Percentiles rank a stretch among this genome's conserved stretches.
Evolutionary conservation across 64 coral and sea anemone genomes (phyloP).

Genomic region (Dendronephthya gigantea): DNA sequence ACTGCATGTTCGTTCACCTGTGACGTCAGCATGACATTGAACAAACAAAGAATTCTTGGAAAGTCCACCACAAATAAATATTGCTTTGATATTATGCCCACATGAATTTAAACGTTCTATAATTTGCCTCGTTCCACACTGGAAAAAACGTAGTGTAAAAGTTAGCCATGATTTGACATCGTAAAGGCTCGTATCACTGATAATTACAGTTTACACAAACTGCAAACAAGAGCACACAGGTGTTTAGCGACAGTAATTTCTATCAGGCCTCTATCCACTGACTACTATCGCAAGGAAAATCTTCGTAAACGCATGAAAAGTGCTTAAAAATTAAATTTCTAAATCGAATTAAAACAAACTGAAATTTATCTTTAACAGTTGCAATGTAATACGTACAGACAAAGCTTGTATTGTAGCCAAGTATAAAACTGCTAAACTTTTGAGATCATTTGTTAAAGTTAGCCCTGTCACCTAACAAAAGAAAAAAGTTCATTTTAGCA

Average conservation of each 20-base stretch:
- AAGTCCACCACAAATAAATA: slow-evolving; percentile 90
- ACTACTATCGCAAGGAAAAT: too few relatives aligned
- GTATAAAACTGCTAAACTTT: slow-evolving; percentile 59
- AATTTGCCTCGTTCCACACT: slow-evolving; percentile 83
- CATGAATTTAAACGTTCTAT: slow-evolving; percentile 58
- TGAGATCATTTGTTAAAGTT: slow-evolving; percentile 39
- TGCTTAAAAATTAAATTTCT: too few relatives aligned
- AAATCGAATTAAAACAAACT: too few relatives aligned
- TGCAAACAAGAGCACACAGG: too few relatives aligned
- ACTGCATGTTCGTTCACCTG: too few relatives aligned
- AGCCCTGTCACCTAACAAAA: slow-evolving; percentile 47
- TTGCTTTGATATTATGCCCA: slow-evolving; percentile 58
- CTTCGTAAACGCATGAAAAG: too few relatives aligned
- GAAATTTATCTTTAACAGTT: background rate
- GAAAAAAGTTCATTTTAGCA: too few relatives aligned
- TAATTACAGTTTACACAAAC: too few relatives aligned
- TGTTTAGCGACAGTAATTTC: too few relatives aligned
- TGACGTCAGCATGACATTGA: slow-evolving; percentile 75
- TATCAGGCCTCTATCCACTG: too few relatives aligned
- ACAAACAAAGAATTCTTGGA: slow-evolving; percentile 65
- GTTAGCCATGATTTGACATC: too few relatives aligned
- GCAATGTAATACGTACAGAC: slow-evolving; percentile 47
- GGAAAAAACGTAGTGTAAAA: background rate
- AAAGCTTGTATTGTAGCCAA: slow-evolving; percentile 65
- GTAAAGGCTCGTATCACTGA: too few relatives aligned